Percentiles rank a stretch among this genome's conserved stretches.
Evolutionary conservation across 92 coral and sea anemone genomes (phyloP).

Genomic region (Phenganax stokvisi): DNA sequence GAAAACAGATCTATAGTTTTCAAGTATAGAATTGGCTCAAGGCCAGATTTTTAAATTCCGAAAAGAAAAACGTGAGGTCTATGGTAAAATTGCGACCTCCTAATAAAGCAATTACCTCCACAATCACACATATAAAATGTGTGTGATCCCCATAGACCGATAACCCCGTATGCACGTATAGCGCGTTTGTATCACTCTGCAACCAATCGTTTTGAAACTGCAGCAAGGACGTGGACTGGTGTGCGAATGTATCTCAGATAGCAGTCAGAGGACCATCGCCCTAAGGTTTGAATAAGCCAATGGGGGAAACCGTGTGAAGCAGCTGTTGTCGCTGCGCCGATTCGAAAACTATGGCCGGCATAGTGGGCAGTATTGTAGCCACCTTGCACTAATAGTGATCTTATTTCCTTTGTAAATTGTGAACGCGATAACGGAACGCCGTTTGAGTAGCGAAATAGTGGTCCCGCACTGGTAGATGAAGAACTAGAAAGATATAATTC

Average conservation of each 20-base stretch:
- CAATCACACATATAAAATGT: background rate
- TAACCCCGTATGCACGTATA: background rate
- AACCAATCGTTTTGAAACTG: background rate
- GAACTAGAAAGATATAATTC: slow-evolving; percentile 19
- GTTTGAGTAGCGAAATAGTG: slow-evolving; percentile 7
- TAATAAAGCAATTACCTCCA: too few relatives aligned
- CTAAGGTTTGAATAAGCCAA: background rate
- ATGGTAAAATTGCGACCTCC: too few relatives aligned
- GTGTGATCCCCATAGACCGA: slow-evolving; percentile 39
- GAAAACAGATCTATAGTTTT: too few relatives aligned
- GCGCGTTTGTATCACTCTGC: background rate
- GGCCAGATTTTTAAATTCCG: too few relatives aligned
- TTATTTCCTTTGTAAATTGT: slow-evolving; percentile 21
- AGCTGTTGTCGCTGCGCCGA: slow-evolving; percentile 41
- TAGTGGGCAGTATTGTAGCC: slow-evolving; percentile 30
- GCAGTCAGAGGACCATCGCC: background rate
- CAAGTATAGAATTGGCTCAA: too few relatives aligned
- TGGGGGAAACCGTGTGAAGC: slow-evolving; percentile 25
- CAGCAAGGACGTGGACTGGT: background rate
- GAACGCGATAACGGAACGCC: slow-evolving; percentile 23
- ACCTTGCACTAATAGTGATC: slow-evolving; percentile 18
- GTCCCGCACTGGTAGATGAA: slow-evolving; percentile 10
- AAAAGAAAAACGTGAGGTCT: too few relatives aligned
- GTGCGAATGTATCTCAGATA: background rate
- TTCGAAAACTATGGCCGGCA: slow-evolving; percentile 43